These are phyloP conservation scores for Tapirus terrestris DNA, from an alignment of 2,113 vertebrate species.

Conservation along the genomic window DNA sequence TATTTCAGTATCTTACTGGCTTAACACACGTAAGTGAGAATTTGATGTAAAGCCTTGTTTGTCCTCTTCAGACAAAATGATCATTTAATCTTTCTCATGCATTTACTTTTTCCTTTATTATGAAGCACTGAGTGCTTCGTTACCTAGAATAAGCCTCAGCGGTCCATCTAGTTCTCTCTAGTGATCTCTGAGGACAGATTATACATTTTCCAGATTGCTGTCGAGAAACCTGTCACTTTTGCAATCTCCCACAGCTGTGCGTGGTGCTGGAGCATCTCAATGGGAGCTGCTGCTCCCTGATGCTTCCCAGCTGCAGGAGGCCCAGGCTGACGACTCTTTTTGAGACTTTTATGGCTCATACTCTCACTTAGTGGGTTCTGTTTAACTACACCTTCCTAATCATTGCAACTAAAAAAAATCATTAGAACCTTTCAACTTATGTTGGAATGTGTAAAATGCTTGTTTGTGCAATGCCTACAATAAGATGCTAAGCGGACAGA, in stretches of 20 bases:
- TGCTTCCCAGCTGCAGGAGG: conserved; percentile 37
- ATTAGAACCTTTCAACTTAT: neutral
- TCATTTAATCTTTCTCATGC: neutral
- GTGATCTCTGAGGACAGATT: neutral
- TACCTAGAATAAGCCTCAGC: fast-evolving
- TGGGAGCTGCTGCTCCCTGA: neutral
- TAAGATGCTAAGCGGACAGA: neutral
- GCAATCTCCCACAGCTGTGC: neutral
- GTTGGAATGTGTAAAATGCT: neutral
- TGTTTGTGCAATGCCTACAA: neutral
- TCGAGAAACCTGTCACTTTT: neutral
- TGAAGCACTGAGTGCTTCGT: neutral
- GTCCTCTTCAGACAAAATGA: neutral
- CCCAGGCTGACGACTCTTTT: neutral
- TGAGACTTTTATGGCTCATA: neutral
- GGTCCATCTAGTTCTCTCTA: neutral
- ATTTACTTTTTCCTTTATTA: neutral
- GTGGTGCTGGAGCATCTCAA: neutral
- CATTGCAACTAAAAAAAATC: neutral
- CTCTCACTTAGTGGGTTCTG: conserved; percentile 21
- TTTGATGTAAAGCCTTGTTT: neutral
- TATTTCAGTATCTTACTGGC: neutral
- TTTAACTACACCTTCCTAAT: conserved; percentile 53
- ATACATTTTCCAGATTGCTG: conserved; percentile 15
- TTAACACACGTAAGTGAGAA: neutral